Conservation (phyloP, 2,113 vertebrate species). For the Phrynocephalus versicolor region DNA sequence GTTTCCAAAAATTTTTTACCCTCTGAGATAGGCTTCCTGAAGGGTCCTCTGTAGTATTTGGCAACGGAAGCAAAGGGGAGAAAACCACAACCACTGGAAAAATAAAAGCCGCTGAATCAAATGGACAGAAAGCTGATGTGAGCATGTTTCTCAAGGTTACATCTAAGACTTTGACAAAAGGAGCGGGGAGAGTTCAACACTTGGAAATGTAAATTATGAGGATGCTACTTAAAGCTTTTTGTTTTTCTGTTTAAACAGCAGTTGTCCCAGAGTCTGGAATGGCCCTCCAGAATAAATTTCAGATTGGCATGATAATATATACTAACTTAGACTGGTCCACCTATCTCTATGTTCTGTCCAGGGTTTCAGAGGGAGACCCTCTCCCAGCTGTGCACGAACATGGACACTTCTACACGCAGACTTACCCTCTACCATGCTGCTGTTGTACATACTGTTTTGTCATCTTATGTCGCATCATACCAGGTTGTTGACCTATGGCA, state of each 20-base stretch:
- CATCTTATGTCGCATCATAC: too few species aligned
- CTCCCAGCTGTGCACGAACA: neutral
- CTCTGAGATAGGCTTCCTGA: neutral
- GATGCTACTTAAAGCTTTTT: neutral
- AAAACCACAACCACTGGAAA: conserved; percentile 52
- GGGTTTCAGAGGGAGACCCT: neutral
- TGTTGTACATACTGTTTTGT: too few species aligned
- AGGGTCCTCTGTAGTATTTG: conserved; percentile 40
- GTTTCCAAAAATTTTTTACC: conserved; percentile 56
- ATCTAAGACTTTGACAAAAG: conserved; percentile 17
- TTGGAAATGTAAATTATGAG: neutral
- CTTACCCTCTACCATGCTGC: too few species aligned
- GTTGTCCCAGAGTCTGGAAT: neutral
- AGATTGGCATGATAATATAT: too few species aligned
- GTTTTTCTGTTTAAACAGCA: neutral
- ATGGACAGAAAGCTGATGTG: conserved; percentile 19
- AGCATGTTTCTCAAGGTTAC: conserved; percentile 50
- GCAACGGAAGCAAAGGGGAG: conserved; percentile 57
- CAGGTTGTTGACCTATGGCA: too few species aligned
- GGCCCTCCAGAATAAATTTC: neutral
- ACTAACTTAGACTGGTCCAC: too few species aligned
- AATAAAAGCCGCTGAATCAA: conserved; percentile 23
- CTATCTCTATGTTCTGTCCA: neutral
- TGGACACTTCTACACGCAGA: too few species aligned
- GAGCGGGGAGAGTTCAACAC: neutral